Conservation (phyloP, 2,797 vertebrate species). For the Scleropages formosus region DNA sequence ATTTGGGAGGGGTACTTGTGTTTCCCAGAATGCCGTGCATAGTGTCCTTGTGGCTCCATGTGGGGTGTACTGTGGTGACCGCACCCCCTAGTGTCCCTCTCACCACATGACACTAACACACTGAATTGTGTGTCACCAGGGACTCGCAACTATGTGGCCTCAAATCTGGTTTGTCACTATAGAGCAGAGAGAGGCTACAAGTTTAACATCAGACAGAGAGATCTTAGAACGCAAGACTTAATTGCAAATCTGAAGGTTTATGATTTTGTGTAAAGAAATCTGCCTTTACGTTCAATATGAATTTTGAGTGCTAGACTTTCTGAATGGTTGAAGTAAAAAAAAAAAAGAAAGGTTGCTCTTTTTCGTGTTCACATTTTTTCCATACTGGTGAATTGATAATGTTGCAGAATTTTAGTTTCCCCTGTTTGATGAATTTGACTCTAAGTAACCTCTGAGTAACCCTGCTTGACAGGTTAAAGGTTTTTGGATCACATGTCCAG, state of each 20-base stretch:
- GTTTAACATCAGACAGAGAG: background rate
- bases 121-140: background rate
- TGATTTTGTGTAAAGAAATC: too few species aligned
- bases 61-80: background rate
- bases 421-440: background rate
- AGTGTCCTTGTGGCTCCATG: background rate
- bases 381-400: background rate
- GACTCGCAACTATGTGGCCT: background rate
- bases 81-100: too few species aligned
- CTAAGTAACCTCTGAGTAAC: background rate
- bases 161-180: background rate
- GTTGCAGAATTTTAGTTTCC: background rate
- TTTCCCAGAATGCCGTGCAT: conserved; percentile 14
- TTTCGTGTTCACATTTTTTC: too few species aligned
- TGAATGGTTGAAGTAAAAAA: background rate
- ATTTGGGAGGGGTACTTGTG: conserved; percentile 5
- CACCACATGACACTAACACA: too few species aligned
- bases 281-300: too few species aligned
- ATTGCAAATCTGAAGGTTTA: too few species aligned
- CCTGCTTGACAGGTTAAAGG: background rate
- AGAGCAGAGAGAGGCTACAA: background rate
- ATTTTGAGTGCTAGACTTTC: background rate
- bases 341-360: background rate
- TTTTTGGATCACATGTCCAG: conserved; percentile 4
- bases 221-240: too few species aligned